Evolutionary conservation across 2,797 vertebrate genomes (phyloP).

Genomic region (Paedocypris micromegethes): DNA sequence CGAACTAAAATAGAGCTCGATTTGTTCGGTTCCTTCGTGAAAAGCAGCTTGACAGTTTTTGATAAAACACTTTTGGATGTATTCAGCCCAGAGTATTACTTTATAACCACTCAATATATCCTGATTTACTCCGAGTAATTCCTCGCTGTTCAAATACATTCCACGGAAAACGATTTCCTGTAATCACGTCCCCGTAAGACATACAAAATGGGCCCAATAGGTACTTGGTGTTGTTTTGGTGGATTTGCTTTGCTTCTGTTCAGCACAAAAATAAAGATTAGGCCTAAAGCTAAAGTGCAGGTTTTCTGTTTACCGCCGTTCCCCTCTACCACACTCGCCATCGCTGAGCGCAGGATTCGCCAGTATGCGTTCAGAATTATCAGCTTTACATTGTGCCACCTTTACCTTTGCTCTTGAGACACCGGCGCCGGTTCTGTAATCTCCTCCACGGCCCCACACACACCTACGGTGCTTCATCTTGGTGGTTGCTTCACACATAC

Average conservation of each 20-base stretch:
- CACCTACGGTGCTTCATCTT: conserved; percentile 20
- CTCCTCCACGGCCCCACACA: conserved; percentile 25
- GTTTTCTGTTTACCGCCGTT: conserved; percentile 2
- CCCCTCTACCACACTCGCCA: conserved; percentile 3
- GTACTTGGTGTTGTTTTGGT: too few species aligned
- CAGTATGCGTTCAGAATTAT: conserved; percentile 39
- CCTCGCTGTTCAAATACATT: conserved; percentile 15
- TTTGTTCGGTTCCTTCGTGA: not conserved
- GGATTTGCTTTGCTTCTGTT: too few species aligned
- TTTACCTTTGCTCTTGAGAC: conserved; percentile 26
- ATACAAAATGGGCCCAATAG: not conserved
- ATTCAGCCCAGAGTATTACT: not conserved
- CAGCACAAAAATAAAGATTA: too few species aligned
- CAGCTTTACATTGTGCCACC: conserved; percentile 20
- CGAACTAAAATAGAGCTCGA: not conserved
- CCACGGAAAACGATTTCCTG: conserved; percentile 3
- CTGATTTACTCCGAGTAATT: conserved; percentile 16
- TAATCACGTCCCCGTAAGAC: conserved; percentile 9
- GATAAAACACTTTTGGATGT: not conserved
- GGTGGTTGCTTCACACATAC: conserved; percentile 21
- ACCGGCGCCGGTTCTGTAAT: conserved; percentile 28
- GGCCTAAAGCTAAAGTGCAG: not conserved
- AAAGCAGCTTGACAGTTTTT: too few species aligned
- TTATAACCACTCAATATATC: not conserved
- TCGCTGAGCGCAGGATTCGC: conserved; percentile 7